Evolutionary conservation across 2,113 vertebrate genomes (phyloP), one percentile per base, ranked within the genome.

Genomic region (Geococcyx californianus): DNA sequence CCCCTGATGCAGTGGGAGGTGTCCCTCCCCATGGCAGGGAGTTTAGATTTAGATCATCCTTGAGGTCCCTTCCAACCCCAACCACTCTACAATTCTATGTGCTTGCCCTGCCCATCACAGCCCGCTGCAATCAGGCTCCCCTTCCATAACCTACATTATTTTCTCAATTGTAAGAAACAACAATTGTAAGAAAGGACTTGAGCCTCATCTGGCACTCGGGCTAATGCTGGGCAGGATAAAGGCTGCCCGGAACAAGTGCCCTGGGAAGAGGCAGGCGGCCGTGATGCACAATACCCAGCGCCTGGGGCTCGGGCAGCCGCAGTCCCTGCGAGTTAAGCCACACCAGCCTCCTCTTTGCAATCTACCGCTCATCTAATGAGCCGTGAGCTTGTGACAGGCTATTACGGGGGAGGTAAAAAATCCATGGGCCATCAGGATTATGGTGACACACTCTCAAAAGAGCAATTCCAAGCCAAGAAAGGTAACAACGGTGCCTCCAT

Each of bases 151-250:
- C 75, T 15, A 4, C 29, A 2, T 3, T 3, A 11, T 2, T 16
- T n/a, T 34, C 78, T 60, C 21, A 15, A 21, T 6, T 60, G 59
- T 28, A 28, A 76, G 83, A 59, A 67, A 60, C 6, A 2, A 1
- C 36, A 5, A 4, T 9, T 47, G n/a, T 38, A 16, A 90, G 90
- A 25, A 17, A 7, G 0, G 56, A 1, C 20, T 31, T 1, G 56
- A 66, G 93, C 84, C 89, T 26, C 95, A 75, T 54, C 91, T 89
- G 89, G 83, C 86, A 5, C 80, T 73, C 1, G 72, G 55, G 68
- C 26, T 89, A 31, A 89, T 59, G 81, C 69, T 78, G 3, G 1
- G 10, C 9, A 24, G 60, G 77, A 94, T 10, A 87, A 84, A 93
- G 75, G 74, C 87, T 9, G 28, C 81, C 49, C 54, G 16, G 62